Evolutionary conservation across 2,888 invertebrate genomes (phyloP), one percentile per base, ranked within the genome.

Genomic region (Heterodera filipjevi): DNA sequence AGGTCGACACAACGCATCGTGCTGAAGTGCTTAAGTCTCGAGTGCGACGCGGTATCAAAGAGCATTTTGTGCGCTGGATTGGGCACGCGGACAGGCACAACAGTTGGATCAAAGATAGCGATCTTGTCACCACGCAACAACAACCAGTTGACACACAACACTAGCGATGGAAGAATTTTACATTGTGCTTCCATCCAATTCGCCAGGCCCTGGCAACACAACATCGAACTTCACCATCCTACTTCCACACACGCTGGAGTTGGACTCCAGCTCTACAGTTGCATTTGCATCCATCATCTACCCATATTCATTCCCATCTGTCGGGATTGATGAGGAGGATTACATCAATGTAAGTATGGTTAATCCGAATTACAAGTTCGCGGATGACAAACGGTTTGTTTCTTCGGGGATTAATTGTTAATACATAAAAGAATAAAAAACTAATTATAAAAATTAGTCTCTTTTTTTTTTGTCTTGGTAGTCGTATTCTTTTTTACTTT

Each of bases 41-140:
- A 6, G 10, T 2, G n/a, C 6, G 3, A 71, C n/a, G n/a, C n/a
- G 71, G 71, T 6, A n/a, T 30, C 12, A 71, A 71, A 71, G 44
- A 71, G 30, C 71, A 71, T 30, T 71, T 71, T 71, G 71, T 71
- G 2, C 22, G 32, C 22, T 71, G 71, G 30, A 71, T 71, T 2
- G 71, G 71, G 1, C n/a, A 30, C 30, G 22, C 27, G 5, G 71
- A 71, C 30, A 71, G 8, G n/a, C 32, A 30, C 46, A 71, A 71
- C 2, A n/a, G 71, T 30, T 71, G 71, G 71, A 14, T 71, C 30
- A n/a, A 30, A n/a, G 71, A 71, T 30, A 10, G 2, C 1, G 71
- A 71, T 30, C 39, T 71, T 30, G 71, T 71, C 19, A 16, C n/a
- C n/a, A n/a, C n/a, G n/a, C n/a, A n/a, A n/a, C n/a, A n/a, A n/a